phyloP scores from a whole-genome alignment of 1,140 invertebrate genomes.

The Lasaia peninsularis region DNA sequence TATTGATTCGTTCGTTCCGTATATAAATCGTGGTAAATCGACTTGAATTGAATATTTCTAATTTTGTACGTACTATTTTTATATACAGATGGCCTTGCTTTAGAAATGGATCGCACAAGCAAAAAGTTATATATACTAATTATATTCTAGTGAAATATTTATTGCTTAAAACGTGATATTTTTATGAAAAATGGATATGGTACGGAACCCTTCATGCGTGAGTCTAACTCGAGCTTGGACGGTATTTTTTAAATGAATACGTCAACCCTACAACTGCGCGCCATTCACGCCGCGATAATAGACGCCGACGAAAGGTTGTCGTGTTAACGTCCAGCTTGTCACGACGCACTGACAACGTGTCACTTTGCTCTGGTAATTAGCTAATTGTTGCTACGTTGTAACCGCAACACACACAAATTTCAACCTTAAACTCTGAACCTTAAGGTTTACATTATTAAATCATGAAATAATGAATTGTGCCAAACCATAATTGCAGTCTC shows the following conservation, averaged over 20 bases:
- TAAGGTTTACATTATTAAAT: neutral
- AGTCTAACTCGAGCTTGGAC: too few species aligned
- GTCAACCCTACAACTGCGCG: constrained; percentile 3
- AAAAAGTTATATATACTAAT: too few species aligned
- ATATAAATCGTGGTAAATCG: too few species aligned
- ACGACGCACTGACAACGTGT: constrained; percentile 12
- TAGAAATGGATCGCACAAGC: too few species aligned
- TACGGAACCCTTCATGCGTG: too few species aligned
- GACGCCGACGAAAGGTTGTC: constrained; percentile 11
- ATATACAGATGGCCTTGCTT: too few species aligned
- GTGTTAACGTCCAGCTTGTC: constrained; percentile 6
- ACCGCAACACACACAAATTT: neutral
- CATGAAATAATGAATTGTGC: neutral
- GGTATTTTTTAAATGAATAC: constrained; percentile 2
- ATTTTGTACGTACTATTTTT: too few species aligned
- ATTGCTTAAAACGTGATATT: too few species aligned
- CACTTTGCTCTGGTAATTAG: constrained; percentile 12
- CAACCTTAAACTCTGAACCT: neutral
- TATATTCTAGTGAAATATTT: too few species aligned
- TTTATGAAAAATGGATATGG: too few species aligned
- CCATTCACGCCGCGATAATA: constrained; percentile 9
- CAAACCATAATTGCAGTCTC: constrained; percentile 5
- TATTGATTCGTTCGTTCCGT: too few species aligned
- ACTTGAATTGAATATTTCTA: too few species aligned
- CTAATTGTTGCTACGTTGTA: constrained; percentile 10